These are phyloP conservation scores for Archegozetes longisetosus DNA, from an alignment of 1,140 invertebrate species.

Conservation along the genomic window DNA sequence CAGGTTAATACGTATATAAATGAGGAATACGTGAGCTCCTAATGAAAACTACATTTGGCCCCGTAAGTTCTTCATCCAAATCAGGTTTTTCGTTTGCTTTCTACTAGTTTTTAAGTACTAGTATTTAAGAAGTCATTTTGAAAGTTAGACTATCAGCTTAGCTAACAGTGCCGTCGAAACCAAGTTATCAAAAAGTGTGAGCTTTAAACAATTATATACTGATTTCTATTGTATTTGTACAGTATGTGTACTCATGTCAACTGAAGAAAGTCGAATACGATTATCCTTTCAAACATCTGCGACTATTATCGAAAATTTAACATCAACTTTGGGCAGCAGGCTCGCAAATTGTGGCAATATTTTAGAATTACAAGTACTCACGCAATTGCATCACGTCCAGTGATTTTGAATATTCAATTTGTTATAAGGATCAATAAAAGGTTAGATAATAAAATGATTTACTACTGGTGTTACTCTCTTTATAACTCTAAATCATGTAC, in stretches of 20 bases:
- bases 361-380: slow-evolving; percentile 56
- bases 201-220: neutral
- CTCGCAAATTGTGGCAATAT: slow-evolving; percentile 57
- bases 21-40: too few relatives aligned
- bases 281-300: neutral
- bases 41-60: too few relatives aligned
- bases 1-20: too few relatives aligned
- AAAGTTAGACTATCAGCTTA: too few relatives aligned
- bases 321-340: slow-evolving; percentile 51
- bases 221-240: too few relatives aligned
- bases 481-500: neutral
- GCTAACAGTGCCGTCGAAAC: neutral
- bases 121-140: too few relatives aligned
- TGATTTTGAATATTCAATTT: slow-evolving; percentile 39
- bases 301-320: slow-evolving; percentile 34
- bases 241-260: neutral
- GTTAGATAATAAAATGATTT: too few relatives aligned
- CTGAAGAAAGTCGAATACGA: neutral
- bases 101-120: too few relatives aligned
- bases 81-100: too few relatives aligned
- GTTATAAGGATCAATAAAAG: too few relatives aligned
- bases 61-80: too few relatives aligned
- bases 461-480: neutral
- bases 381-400: slow-evolving; percentile 60
- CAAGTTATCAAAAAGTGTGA: neutral